Conservation (phyloP, 2,888 invertebrate genomes). For the Andrena flavipes region DNA sequence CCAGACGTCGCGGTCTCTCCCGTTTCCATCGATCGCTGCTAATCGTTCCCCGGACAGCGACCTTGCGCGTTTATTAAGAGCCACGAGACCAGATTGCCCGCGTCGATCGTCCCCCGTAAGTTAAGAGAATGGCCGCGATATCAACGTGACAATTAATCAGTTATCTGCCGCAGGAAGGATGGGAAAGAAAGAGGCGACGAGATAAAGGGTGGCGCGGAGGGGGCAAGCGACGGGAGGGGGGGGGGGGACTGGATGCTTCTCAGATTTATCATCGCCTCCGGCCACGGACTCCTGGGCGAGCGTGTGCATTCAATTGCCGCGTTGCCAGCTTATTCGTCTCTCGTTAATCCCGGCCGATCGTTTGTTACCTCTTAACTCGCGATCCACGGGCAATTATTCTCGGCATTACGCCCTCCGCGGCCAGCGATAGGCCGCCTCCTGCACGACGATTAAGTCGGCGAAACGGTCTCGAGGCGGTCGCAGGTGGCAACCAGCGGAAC, state of each 20-base stretch:
- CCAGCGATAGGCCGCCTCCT: slow-evolving; percentile 24
- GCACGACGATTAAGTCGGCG: slow-evolving; percentile 62
- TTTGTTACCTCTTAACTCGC: slow-evolving; percentile 72
- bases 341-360: slow-evolving; percentile 71
- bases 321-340: slow-evolving; percentile 71
- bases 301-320: slow-evolving; percentile 71
- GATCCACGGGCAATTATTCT: slow-evolving; percentile 71
- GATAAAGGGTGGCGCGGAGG: slow-evolving; percentile 9
- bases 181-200: slow-evolving; percentile 9
- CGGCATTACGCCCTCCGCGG: slow-evolving; percentile 62
- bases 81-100: neutral
- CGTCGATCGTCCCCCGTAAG: slow-evolving; percentile 18
- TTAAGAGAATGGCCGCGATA: slow-evolving; percentile 21
- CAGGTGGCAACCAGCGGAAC: slow-evolving; percentile 44
- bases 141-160: slow-evolving; percentile 55
- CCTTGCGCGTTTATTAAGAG: neutral
- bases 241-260: slow-evolving; percentile 55
- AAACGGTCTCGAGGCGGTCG: slow-evolving; percentile 43
- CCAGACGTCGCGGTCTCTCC: no score
- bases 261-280: slow-evolving; percentile 73
- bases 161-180: slow-evolving; percentile 14
- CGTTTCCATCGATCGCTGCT: neutral
- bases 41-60: neutral
- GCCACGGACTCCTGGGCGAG: slow-evolving; percentile 62
- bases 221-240: slow-evolving; percentile 1